Base-by-base conservation (phyloP, 2,113 vertebrate genomes). In the Blennius ocellaris region DNA sequence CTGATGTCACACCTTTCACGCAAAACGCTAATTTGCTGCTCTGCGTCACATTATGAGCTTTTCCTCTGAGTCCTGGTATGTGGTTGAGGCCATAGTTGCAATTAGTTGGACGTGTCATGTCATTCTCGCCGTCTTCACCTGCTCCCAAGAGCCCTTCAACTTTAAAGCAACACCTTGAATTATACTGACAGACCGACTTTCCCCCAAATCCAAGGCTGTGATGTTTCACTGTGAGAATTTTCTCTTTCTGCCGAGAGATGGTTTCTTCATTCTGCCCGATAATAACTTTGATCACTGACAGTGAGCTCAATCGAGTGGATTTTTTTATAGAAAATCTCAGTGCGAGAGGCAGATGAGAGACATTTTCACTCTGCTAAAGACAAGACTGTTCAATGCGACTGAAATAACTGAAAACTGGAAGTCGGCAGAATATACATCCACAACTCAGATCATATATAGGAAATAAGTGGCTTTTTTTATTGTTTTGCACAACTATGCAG, bases 201-300 rank as follows among this genome's bases (percentile, higher is more conserved):
- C 62, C 52, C 17, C 54, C 62, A 78, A 82, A 78, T 83, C 54
- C 82, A 82, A 68, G 37, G 21, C 60, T 14, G 58, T 88, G 73
- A 85, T 83, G 57, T 69, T 80, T 83, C 52, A 62, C 74, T 58
- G 71, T 83, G 80, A 87, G 81, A 81, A 73, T 76, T 30, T 73
- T 73, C 11, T 75, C 37, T 69, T 50, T 72, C 69, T 75, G 78
- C 55, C 47, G 61, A 77, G 66, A 69, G 81, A 79, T 57, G 44
- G 62, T 83, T 83, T 79, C 78, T 81, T 81, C 50, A 69, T 83
- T 81, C 72, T 73, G 69, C 65, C 69, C 41, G 77, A 88, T 84
- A 79, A 82, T 84, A 81, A 77, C 69, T 78, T 78, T 81, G 81
- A 81, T 70, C 54, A n/a, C 53, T 85, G 76, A 81, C 79, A 86